Evolutionary conservation across 2,797 vertebrate species (phyloP).

Genomic region (Scolopax rusticola): DNA sequence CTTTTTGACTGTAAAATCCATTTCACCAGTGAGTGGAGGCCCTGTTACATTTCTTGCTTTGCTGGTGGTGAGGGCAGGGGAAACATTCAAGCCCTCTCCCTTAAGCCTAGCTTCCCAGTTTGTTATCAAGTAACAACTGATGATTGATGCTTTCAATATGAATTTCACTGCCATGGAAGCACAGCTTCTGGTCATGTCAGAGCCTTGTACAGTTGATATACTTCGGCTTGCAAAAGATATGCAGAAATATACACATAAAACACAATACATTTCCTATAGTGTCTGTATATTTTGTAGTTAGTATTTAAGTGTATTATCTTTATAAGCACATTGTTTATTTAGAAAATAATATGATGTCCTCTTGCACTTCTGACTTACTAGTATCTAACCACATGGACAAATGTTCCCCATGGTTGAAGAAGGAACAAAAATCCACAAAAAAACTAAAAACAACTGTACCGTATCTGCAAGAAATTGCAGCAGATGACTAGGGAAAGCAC

Average conservation of each 20-base stretch:
- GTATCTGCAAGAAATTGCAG: not conserved
- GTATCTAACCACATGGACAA: not conserved
- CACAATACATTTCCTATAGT: not conserved
- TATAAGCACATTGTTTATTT: not conserved
- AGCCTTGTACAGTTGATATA: not conserved
- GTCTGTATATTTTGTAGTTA: not conserved
- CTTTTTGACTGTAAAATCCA: not conserved
- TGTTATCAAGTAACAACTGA: not conserved
- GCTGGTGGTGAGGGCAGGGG: not conserved
- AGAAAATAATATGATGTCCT: not conserved
- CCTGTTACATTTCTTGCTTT: not conserved
- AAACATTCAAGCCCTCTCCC: not conserved
- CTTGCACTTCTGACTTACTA: not conserved
- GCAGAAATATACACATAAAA: not conserved
- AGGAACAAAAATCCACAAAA: not conserved
- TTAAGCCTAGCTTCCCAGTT: not conserved
- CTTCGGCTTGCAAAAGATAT: not conserved
- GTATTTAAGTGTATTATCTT: not conserved
- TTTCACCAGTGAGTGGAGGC: not conserved
- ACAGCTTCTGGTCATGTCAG: not conserved
- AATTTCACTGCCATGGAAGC: not conserved
- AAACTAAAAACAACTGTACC: not conserved
- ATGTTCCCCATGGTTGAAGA: not conserved
- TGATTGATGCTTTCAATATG: not conserved
- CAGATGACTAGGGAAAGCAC: not conserved